These are phyloP conservation scores for Catamblyrhynchus diadema DNA, from an alignment of 2,797 vertebrate genomes.

Conservation along the genomic window DNA sequence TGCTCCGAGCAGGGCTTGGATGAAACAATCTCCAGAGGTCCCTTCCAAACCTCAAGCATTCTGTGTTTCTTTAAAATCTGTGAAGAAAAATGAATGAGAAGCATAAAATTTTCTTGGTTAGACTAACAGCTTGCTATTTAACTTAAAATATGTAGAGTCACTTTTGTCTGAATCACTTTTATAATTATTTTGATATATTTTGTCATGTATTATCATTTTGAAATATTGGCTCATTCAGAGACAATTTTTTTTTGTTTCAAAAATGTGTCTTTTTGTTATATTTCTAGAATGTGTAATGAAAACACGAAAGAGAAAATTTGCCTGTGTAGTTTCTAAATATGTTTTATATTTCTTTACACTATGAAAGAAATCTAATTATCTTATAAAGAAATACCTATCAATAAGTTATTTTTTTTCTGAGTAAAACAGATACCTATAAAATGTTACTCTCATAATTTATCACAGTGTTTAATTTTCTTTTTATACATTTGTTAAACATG, in stretches of 20 bases:
- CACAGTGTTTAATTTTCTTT: neutral
- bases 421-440: neutral
- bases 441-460: neutral
- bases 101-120: neutral
- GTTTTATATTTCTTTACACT: neutral
- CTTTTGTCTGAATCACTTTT: constrained; percentile 51
- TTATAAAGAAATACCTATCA: neutral
- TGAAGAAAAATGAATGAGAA: neutral
- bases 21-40: neutral
- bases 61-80: neutral
- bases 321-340: neutral
- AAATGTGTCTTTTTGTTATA: constrained; percentile 34
- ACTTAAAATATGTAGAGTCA: constrained; percentile 57
- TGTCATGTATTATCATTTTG: constrained; percentile 58
- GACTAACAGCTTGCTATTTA: constrained; percentile 58
- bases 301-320: constrained; percentile 14
- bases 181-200: constrained; percentile 64
- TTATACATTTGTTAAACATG: neutral
- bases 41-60: neutral
- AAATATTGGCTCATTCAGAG: constrained; percentile 43
- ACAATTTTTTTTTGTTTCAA: neutral
- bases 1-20: neutral
- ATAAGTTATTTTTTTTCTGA: neutral
- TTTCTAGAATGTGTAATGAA: constrained; percentile 43
- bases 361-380: neutral